phyloP scores from a whole-genome alignment of 2,113 vertebrate genomes.

The Muscicapa adusta region DNA sequence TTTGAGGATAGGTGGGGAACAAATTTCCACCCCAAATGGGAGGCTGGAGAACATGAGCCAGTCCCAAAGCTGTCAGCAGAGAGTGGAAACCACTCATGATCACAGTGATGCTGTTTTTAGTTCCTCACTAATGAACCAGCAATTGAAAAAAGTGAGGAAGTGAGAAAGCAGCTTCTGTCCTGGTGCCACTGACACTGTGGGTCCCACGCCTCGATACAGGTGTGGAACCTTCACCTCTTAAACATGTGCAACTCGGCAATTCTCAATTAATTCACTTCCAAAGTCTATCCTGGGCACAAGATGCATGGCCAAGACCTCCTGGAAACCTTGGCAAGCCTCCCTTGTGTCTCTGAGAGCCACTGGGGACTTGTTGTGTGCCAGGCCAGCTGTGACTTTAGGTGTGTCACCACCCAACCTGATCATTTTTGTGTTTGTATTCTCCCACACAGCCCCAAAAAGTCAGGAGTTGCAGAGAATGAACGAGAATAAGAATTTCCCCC shows the following conservation, averaged over 20 bases:
- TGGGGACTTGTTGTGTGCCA: background rate
- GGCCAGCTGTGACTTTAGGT: background rate
- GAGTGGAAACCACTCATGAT: background rate
- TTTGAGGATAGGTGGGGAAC: rapidly evolving
- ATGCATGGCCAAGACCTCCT: background rate
- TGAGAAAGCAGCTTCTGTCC: background rate
- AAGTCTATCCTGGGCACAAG: background rate
- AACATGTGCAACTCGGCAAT: background rate
- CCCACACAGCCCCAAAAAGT: background rate
- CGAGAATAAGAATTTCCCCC: background rate
- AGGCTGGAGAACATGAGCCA: background rate
- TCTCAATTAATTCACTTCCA: background rate
- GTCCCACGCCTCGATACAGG: background rate
- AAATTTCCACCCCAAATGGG: background rate
- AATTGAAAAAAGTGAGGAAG: background rate
- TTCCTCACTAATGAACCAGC: background rate
- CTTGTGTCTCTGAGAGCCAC: background rate
- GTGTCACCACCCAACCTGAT: background rate
- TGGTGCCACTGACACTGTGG: background rate
- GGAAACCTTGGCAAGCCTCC: background rate
- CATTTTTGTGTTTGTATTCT: background rate
- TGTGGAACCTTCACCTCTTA: background rate
- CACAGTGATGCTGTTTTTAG: background rate
- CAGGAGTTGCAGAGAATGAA: background rate
- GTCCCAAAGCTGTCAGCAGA: background rate